Percentiles rank a stretch among this genome's conserved stretches.
phyloP scores from a whole-genome alignment of 2,888 invertebrate species.

The Zelleria hepariella region DNA sequence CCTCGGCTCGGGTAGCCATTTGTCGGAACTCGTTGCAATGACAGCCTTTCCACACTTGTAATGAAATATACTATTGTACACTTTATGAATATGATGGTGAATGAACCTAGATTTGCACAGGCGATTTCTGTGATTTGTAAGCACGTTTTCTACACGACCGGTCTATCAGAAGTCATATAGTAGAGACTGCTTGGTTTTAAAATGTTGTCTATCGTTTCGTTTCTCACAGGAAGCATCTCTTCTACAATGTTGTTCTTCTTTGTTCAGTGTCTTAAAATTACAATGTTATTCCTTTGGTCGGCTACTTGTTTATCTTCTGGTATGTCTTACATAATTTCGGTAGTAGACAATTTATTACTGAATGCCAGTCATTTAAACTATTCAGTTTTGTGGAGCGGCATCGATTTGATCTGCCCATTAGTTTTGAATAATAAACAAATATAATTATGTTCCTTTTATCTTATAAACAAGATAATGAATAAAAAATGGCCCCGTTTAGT shows the following conservation, averaged over 20 bases:
- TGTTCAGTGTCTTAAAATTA: neutral
- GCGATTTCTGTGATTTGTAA: no score
- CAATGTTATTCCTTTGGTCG: neutral
- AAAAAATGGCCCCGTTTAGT: conserved; percentile 1
- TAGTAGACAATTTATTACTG: neutral
- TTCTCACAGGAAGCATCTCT: no score
- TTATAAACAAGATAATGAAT: conserved; percentile 2
- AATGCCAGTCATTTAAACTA: neutral
- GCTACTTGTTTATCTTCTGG: neutral
- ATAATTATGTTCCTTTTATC: neutral
- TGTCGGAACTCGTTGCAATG: no score
- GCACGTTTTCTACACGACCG: no score
- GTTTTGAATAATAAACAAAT: conserved; percentile 3
- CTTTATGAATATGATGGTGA: no score
- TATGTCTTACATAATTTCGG: neutral
- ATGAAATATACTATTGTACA: no score
- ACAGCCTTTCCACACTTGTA: no score
- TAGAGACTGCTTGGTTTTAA: no score
- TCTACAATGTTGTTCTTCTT: neutral
- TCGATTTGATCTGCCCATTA: neutral
- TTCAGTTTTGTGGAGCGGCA: neutral
- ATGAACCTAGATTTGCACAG: no score
- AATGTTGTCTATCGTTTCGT: no score
- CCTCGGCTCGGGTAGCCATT: no score
- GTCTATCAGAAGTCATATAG: no score